Conservation (phyloP, 2,888 invertebrate genomes). For the Stratiomys singularior region DNA sequence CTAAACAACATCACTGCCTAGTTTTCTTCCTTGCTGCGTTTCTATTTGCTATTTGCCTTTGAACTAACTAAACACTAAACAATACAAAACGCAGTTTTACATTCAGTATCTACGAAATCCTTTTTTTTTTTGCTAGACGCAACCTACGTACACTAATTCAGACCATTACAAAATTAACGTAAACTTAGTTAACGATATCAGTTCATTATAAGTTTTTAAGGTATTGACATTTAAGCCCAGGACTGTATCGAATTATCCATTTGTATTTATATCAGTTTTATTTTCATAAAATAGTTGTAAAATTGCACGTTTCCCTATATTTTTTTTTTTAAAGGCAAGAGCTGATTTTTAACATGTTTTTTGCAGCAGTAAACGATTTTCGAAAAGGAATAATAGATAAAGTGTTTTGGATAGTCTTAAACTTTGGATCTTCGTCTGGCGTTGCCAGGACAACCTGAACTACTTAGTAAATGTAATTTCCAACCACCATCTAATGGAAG, state of each 20-base stretch:
- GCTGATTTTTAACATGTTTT: slow-evolving; percentile 52
- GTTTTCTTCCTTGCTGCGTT: too few species aligned
- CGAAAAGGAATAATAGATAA: background rate
- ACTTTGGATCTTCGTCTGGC: slow-evolving; percentile 60
- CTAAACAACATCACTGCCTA: too few species aligned
- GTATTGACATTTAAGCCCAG: background rate
- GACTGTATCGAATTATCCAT: background rate
- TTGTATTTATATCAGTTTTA: background rate
- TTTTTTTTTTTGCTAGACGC: too few species aligned
- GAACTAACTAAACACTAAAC: too few species aligned
- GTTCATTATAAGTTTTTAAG: slow-evolving; percentile 2
- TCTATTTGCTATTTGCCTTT: too few species aligned
- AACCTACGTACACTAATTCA: background rate
- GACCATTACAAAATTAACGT: slow-evolving; percentile 17
- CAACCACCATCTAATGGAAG: slow-evolving; percentile 80
- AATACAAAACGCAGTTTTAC: too few species aligned
- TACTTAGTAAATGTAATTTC: slow-evolving; percentile 75
- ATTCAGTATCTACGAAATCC: too few species aligned
- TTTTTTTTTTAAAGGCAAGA: slow-evolving; percentile 30
- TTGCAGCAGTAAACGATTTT: slow-evolving; percentile 1
- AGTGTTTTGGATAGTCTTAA: slow-evolving; percentile 8
- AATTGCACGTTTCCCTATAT: slow-evolving; percentile 42
- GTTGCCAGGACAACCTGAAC: slow-evolving; percentile 66
- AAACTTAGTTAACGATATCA: slow-evolving; percentile 4
- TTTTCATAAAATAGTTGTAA: slow-evolving; percentile 16